Evolutionary conservation across 2,797 vertebrate genomes (phyloP).

Genomic region (Betta splendens): DNA sequence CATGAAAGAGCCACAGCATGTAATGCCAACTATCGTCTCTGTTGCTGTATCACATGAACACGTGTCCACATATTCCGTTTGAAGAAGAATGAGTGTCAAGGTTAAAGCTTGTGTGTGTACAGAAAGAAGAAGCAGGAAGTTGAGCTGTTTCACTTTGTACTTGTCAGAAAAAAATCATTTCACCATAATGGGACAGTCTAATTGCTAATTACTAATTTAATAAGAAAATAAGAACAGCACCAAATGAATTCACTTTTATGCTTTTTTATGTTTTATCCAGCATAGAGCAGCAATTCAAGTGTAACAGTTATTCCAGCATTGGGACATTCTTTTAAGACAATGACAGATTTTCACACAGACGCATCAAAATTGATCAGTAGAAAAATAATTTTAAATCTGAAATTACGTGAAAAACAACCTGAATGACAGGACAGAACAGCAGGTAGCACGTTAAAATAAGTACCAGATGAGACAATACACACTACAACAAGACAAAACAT

Average conservation of each 20-base stretch:
- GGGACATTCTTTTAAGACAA: slow-evolving; percentile 36
- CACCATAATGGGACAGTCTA: too few relatives aligned
- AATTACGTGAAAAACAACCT: slow-evolving; percentile 40
- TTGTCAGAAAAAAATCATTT: too few relatives aligned
- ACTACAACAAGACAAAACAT: slow-evolving; percentile 16
- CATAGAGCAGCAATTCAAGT: slow-evolving; percentile 62
- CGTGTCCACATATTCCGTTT: too few relatives aligned
- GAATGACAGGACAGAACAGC: slow-evolving; percentile 30
- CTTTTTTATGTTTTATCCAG: slow-evolving; percentile 33
- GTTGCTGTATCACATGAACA: too few relatives aligned
- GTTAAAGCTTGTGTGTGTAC: too few relatives aligned
- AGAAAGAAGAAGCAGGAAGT: too few relatives aligned
- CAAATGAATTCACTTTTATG: slow-evolving; percentile 17
- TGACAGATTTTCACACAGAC: slow-evolving; percentile 7
- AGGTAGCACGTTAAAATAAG: too few relatives aligned
- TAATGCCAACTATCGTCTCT: too few relatives aligned
- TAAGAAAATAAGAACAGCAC: slow-evolving; percentile 17
- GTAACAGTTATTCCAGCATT: slow-evolving; percentile 80
- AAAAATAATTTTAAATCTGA: slow-evolving; percentile 25
- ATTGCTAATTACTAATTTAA: slow-evolving; percentile 26
- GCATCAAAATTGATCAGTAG: slow-evolving; percentile 20
- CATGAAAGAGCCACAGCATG: too few relatives aligned
- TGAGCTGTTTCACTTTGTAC: too few relatives aligned
- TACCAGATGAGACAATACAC: too few relatives aligned
- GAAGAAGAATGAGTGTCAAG: too few relatives aligned